Conservation (phyloP, 1,140 invertebrate species). For the Formica exsecta region DNA sequence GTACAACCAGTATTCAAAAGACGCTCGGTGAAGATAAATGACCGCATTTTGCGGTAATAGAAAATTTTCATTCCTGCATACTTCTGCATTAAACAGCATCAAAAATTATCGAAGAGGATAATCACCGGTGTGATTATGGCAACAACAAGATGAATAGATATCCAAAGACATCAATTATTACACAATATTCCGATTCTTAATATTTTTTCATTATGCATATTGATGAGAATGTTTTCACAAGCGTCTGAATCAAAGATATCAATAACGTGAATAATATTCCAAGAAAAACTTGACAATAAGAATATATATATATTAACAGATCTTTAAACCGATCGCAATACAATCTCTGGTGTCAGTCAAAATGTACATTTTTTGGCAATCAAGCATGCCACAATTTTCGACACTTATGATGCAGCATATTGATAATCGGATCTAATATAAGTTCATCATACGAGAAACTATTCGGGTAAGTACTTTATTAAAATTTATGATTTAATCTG, state of each 20-base stretch:
- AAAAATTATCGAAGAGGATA: background rate
- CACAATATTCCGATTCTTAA: background rate
- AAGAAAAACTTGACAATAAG: background rate
- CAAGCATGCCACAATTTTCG: background rate
- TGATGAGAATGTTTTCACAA: background rate
- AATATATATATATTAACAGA: background rate
- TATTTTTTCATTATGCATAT: background rate
- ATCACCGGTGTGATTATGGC: background rate
- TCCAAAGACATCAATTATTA: background rate
- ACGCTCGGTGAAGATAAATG: constrained; percentile 56
- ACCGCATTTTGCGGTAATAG: constrained; percentile 50
- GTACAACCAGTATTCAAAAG: constrained; percentile 74
- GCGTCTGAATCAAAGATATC: background rate
- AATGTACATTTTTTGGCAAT: background rate
- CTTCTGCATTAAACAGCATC: constrained; percentile 10
- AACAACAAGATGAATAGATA: background rate
- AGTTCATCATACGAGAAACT: background rate
- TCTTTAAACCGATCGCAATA: background rate
- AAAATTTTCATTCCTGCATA: constrained; percentile 67
- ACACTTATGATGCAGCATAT: background rate
- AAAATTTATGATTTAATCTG: background rate
- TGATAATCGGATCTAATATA: background rate
- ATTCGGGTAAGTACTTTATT: constrained; percentile 15
- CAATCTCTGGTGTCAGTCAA: background rate
- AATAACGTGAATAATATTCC: background rate